phyloP scores from a whole-genome alignment of 2,113 vertebrate genomes.

The Protobothrops flavoviridis region DNA sequence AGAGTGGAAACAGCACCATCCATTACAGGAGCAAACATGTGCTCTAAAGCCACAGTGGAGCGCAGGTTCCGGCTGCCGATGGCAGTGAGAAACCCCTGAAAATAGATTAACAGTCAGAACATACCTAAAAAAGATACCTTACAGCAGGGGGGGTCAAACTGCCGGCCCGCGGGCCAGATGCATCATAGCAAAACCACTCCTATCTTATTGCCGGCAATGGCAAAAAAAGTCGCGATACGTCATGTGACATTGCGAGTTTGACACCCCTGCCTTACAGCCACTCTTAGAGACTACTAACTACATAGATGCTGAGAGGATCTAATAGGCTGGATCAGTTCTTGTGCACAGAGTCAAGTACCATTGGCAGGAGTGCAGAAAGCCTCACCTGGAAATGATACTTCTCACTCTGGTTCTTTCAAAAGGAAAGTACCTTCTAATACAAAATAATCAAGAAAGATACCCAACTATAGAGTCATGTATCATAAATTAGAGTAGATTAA shows the following conservation, averaged over 20 bases:
- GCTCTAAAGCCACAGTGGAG: constrained; percentile 68
- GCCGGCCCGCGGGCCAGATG: too few species aligned
- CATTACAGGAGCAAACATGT: constrained; percentile 76
- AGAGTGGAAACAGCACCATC: constrained; percentile 78
- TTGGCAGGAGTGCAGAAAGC: not conserved
- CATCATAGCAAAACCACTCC: too few species aligned
- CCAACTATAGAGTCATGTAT: not conserved
- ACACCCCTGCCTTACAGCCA: not conserved
- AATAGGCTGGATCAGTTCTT: not conserved
- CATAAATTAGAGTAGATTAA: not conserved
- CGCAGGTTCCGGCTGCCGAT: constrained; percentile 73
- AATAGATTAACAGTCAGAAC: not conserved
- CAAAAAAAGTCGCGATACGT: too few species aligned
- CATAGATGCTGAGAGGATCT: not conserved
- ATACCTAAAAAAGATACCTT: not conserved
- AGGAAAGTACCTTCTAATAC: not conserved
- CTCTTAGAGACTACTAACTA: not conserved
- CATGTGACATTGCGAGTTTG: too few species aligned
- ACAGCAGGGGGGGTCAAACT: not conserved
- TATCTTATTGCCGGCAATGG: too few species aligned
- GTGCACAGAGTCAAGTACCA: not conserved
- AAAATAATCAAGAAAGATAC: not conserved
- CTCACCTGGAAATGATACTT: not conserved
- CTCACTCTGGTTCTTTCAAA: not conserved
- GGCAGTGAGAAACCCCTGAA: constrained; percentile 77